Conservation (phyloP, 2,113 vertebrate species). For the Dryoscopus gambensis region DNA sequence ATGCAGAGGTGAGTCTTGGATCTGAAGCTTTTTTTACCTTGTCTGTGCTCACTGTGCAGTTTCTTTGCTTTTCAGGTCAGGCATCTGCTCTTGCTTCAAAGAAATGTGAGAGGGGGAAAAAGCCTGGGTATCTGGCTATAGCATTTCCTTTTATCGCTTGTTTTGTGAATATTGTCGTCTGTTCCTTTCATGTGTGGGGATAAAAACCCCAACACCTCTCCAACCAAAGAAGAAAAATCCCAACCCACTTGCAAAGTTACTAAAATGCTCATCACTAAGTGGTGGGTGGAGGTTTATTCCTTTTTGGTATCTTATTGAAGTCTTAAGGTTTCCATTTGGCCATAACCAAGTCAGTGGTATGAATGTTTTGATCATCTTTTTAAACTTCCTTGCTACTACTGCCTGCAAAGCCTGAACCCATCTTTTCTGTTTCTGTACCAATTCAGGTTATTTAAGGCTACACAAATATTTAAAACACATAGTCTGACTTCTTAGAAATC, state of each 20-base stretch:
- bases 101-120: rapidly evolving
- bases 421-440: background rate
- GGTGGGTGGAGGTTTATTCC: background rate
- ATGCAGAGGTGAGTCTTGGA: slow-evolving; percentile 86
- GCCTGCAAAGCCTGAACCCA: background rate
- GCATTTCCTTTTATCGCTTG: background rate
- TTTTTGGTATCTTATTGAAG: background rate
- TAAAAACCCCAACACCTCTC: background rate
- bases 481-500: background rate
- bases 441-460: background rate
- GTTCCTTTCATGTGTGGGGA: background rate
- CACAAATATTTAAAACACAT: background rate
- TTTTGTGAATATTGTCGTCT: background rate
- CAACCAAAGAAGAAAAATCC: background rate
- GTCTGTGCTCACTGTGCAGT: background rate
- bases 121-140: background rate
- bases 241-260: background rate
- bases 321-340: background rate
- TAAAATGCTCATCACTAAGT: background rate
- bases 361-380: background rate
- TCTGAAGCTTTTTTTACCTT: background rate
- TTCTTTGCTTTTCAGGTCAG: background rate
- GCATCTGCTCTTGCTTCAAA: background rate
- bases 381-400: background rate
- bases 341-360: background rate